These are phyloP conservation scores for Eriocheir sinensis DNA, from an alignment of 1,140 invertebrate genomes.

Conservation along the genomic window DNA sequence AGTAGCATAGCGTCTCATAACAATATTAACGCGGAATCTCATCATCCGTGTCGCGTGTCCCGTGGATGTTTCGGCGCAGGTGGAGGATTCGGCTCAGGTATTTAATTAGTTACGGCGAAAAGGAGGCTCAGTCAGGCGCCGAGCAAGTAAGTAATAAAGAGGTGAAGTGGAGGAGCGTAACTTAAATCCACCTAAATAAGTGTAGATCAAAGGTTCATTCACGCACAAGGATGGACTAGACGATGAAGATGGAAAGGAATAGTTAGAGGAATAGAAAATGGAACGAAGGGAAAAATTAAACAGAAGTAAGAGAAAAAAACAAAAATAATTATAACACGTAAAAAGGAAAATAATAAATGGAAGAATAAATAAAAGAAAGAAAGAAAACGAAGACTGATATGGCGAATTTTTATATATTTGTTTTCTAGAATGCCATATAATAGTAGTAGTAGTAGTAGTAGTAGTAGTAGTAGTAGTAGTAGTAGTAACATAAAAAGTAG, in stretches of 20 bases:
- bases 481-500: slow-evolving; percentile 5
- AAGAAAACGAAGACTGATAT: no score
- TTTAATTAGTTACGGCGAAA: neutral
- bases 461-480: slow-evolving; percentile 19
- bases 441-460: neutral
- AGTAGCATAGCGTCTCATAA: neutral
- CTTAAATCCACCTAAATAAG: no score
- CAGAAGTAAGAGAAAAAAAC: no score
- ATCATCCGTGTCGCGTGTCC: neutral
- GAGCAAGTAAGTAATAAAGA: neutral
- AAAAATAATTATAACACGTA: neutral
- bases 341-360: neutral
- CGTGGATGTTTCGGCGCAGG: neutral
- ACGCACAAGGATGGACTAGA: no score
- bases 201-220: no score
- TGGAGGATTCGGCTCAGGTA: neutral
- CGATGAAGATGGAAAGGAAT: no score
- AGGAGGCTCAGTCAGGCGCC: neutral
- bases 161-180: no score
- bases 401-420: no score
- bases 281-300: no score
- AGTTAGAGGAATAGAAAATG: no score
- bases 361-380: no score
- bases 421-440: no score
- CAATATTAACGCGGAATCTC: neutral